Evolutionary conservation across 2,888 invertebrate genomes (phyloP), one percentile per base, ranked within the genome.

Genomic region (Thereva unica): DNA sequence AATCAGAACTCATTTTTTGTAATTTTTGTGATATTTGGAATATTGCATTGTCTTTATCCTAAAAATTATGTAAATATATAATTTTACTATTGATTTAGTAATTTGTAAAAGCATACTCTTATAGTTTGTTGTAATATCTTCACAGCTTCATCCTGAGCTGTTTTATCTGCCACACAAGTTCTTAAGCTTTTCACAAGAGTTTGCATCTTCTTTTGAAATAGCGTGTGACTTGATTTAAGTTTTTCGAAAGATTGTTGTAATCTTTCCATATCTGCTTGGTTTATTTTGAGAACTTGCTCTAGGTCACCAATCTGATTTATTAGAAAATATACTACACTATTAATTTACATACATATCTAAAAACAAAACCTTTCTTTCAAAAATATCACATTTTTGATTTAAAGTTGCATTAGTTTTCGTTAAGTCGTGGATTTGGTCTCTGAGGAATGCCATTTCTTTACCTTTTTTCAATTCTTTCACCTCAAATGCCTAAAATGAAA

Each of bases 271-370:
- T 61, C 50, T 23, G 38, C 50, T 8, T n/a, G 9, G 9, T 61
- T 49, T 41, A 50, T 35, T 41, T n/a, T 12, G 23, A 61, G 49
- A 5, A 34, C 1, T 8, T 23, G 23, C 9, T 9, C 5, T 4
- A 50, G 61, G 4, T 61, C 50, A 8, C 50, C 61, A 12, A 61
- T 44, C 61, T 61, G 6, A 23, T 23, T 23, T 23, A 23, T 23
- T 2, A 23, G 2, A 23, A 23, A 23, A 23, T 23, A 23, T 23
- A 23, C 2, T 23, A 23, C 23, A 23, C 23, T 23, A 23, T 23
- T 23, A 23, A 23, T 23, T n/a, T 8, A 10, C 69, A 70, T 42
- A 74, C 69, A 23, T 23, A 6, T 23, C 23, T 2, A 23, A 23
- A 23, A 23, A 23, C 23, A 23, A 23, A 23, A 23, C 23, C 23